phyloP scores from a whole-genome alignment of 2,797 vertebrate genomes.

The Gadopsis marmoratus region DNA sequence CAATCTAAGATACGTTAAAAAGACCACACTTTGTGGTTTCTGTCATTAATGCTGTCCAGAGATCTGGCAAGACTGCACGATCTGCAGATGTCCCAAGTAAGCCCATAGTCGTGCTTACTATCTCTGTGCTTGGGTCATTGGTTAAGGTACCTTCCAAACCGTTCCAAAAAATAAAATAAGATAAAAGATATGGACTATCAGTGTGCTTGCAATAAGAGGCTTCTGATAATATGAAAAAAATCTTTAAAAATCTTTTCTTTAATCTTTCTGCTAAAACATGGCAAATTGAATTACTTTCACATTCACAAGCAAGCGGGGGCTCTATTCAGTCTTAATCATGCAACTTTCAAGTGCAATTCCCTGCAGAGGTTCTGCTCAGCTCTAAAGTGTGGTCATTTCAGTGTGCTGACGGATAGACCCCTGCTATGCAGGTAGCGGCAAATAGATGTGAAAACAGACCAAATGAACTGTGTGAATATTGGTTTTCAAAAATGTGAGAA shows the following conservation, averaged over 20 bases:
- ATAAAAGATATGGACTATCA: too few relatives aligned
- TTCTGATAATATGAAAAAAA: not conserved
- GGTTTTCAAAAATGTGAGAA: not conserved
- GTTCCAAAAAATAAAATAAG: not conserved
- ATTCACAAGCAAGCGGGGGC: constrained; percentile 32
- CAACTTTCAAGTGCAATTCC: constrained; percentile 29
- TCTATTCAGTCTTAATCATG: constrained; percentile 38
- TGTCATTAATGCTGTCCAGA: constrained; percentile 18
- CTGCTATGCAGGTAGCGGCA: not conserved
- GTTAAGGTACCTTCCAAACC: not conserved
- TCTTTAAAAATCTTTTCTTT: too few relatives aligned
- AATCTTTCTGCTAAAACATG: constrained; percentile 56
- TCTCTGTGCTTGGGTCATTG: not conserved
- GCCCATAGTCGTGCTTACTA: not conserved
- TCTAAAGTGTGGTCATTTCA: constrained; percentile 2
- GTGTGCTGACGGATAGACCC: not conserved
- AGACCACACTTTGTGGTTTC: constrained; percentile 16
- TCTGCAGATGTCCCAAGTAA: constrained; percentile 18
- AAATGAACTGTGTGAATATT: not conserved
- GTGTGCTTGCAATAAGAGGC: not conserved
- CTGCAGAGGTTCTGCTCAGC: constrained; percentile 9
- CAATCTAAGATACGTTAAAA: constrained; percentile 45
- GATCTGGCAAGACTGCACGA: not conserved
- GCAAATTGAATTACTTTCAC: constrained; percentile 49
- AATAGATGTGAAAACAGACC: not conserved